Evolutionary conservation across 92 coral and sea anemone genomes (phyloP).

Genomic region (Palythoa heliodiscus): DNA sequence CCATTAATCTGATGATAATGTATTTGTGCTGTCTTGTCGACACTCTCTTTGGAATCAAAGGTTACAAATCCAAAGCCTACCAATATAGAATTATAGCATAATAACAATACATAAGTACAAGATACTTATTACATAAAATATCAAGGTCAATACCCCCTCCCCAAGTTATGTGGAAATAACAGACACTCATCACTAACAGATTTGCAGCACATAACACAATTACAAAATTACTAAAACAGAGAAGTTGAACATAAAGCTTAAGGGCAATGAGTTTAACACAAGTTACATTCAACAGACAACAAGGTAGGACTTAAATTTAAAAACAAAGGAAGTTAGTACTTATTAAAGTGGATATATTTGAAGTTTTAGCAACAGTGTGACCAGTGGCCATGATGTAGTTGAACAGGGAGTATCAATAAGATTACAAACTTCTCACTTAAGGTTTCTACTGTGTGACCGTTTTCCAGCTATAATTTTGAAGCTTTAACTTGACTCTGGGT

Average conservation of each 20-base stretch:
- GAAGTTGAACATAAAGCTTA: no score
- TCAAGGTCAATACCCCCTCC: neutral
- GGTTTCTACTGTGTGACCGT: no score
- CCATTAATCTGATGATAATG: conserved; percentile 98
- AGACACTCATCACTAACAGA: neutral
- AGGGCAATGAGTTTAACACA: neutral
- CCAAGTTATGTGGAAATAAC: neutral
- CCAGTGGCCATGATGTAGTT: no score
- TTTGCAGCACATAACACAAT: neutral
- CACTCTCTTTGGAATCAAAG: conserved; percentile 90
- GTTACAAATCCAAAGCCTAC: conserved; percentile 99
- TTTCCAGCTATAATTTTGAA: no score
- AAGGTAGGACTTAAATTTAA: neutral
- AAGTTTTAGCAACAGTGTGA: no score
- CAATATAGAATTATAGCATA: conserved; percentile 73
- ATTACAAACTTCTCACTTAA: no score
- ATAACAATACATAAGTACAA: conserved; percentile 35
- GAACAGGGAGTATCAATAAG: no score
- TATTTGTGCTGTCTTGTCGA: conserved; percentile 80
- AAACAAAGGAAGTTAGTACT: neutral
- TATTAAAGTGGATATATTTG: no score
- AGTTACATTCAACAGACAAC: neutral
- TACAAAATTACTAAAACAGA: no score
- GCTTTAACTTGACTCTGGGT: no score
- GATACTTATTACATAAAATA: conserved; percentile 1